These are phyloP conservation scores for Bathybates hornii DNA, from an alignment of 2,113 vertebrate genomes.

Conservation along the genomic window DNA sequence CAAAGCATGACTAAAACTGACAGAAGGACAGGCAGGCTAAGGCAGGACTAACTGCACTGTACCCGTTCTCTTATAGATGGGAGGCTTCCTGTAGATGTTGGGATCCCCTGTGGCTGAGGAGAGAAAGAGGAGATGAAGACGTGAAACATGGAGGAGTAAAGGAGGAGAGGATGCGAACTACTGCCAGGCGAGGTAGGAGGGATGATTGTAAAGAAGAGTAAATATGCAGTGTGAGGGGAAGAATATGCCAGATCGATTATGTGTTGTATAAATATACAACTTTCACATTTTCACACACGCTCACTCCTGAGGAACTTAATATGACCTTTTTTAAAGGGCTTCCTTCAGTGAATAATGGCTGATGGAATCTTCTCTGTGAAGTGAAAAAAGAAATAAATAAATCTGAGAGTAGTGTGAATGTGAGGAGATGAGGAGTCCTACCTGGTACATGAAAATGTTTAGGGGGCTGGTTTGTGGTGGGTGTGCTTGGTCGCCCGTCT, in stretches of 20 bases:
- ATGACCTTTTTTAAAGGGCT: background rate
- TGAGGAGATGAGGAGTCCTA: constrained; percentile 76
- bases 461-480: constrained; percentile 94
- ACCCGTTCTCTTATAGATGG: constrained; percentile 98
- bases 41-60: constrained; percentile 70
- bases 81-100: constrained; percentile 97
- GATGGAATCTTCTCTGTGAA: background rate
- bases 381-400: background rate
- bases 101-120: constrained; percentile 87
- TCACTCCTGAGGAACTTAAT: background rate
- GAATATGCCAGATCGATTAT: constrained; percentile 10
- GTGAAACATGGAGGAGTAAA: constrained; percentile 40
- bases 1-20: constrained; percentile 48
- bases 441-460: constrained; percentile 99
- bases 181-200: background rate
- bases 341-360: background rate
- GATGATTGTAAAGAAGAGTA: background rate
- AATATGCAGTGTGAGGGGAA: constrained; percentile 7
- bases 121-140: constrained; percentile 67
- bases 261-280: constrained; percentile 8
- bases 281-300: constrained; percentile 9
- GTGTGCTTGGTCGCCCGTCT: constrained; percentile 90
- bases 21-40: constrained; percentile 57
- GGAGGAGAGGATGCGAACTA: constrained; percentile 12
- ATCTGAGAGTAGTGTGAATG: background rate